Evolutionary conservation across 2,888 invertebrate genomes (phyloP), one percentile per base, ranked within the genome.

Genomic region (Chrysomela aeneicollis): DNA sequence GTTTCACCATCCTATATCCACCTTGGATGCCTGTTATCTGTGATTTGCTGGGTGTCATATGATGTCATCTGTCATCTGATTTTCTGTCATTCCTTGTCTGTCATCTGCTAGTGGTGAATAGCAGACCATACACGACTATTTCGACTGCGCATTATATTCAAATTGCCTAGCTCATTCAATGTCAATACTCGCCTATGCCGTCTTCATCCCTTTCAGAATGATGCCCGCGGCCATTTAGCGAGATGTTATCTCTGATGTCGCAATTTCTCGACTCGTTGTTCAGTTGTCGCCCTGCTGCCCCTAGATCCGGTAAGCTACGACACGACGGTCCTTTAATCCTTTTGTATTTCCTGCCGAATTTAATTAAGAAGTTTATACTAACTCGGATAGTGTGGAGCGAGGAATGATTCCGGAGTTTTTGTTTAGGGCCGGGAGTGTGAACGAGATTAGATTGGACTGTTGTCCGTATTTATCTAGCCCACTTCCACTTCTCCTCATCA

Each of bases 231-330:
- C 81, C 76, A 80, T 82, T 82, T 81, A 81, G 78, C 80, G 76
- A 79, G 81, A 81, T 82, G 82, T 82, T 82, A 82, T 82, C 82
- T 81, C 81, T 81, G 79, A 79, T 81, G 82, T 81, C 78, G 81
- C 81, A 81, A 81, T 82, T 82, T 82, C 82, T 81, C 82, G 82
- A 80, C 80, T 82, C 82, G 81, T 81, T 81, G 81, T 81, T 73
- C 68, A 72, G 75, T 76, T 78, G 79, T 79, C 78, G 76, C 76
- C 76, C 71, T 78, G 76, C 76, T 77, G 71, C 71, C 66, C 60
- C 67, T 64, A 61, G 69, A 69, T 65, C 64, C 66, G 66, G 66
- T 64, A 64, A 63, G 66, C 64, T 64, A 58, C 64, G 50, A 64
- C 61, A 61, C 55, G 61, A 59, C 54, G 52, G 58, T 42, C 61